Evolutionary conservation across 2,797 vertebrate genomes (phyloP).

Genomic region (Halcyon badia): DNA sequence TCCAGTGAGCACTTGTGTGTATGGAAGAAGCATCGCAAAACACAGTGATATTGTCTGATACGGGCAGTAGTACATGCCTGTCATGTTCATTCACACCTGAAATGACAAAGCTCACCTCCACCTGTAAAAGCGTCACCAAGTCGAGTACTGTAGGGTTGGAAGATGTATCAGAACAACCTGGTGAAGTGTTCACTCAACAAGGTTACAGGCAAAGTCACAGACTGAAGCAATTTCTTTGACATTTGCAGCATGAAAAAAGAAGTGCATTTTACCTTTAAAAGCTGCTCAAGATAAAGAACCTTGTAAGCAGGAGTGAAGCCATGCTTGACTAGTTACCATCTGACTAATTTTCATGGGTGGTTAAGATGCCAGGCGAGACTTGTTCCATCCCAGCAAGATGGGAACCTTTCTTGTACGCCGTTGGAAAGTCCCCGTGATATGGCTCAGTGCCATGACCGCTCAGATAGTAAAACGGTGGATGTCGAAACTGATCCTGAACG

Average conservation of each 20-base stretch:
- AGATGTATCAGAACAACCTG: neutral
- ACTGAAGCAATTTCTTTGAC: neutral
- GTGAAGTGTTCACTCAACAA: neutral
- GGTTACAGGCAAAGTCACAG: neutral
- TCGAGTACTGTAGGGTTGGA: neutral
- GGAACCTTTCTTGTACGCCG: neutral
- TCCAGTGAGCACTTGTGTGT: too few relatives aligned
- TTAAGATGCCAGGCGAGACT: neutral
- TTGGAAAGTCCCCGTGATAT: neutral
- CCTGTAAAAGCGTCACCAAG: neutral
- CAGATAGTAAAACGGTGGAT: neutral
- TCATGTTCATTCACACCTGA: neutral
- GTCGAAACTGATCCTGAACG: neutral
- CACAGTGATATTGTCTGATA: too few relatives aligned
- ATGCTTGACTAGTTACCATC: neutral
- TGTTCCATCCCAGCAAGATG: neutral
- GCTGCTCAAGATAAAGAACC: neutral
- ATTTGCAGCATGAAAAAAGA: neutral
- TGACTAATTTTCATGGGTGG: conserved; percentile 35
- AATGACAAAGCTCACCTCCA: neutral
- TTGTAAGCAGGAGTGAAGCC: neutral
- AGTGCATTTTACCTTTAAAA: neutral
- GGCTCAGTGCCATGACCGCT: conserved; percentile 1
- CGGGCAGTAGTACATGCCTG: fast-evolving
- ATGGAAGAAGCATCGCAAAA: neutral